phyloP scores from a whole-genome alignment of 37 sponge, comb jelly and placozoan genomes.

The Ianthella basta region DNA sequence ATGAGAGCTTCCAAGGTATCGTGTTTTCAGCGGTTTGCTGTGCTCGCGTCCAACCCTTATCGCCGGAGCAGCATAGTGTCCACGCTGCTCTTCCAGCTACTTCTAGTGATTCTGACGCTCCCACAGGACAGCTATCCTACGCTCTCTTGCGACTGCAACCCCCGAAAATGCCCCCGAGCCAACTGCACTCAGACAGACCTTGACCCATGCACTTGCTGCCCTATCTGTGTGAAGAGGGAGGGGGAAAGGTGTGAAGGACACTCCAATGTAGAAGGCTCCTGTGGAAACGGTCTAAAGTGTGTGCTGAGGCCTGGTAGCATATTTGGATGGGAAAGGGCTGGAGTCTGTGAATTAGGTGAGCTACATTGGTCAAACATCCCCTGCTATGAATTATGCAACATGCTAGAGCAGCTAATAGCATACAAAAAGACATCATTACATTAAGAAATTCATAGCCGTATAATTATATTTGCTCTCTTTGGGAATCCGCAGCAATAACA shows the following conservation, averaged over 20 bases:
- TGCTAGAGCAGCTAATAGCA: too few relatives aligned
- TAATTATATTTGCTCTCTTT: too few relatives aligned
- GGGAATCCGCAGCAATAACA: too few relatives aligned
- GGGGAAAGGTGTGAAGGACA: slow-evolving; percentile 53
- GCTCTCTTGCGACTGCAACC: slow-evolving; percentile 22
- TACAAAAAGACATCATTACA: too few relatives aligned
- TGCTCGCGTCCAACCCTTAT: too few relatives aligned
- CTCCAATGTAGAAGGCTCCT: slow-evolving; percentile 17
- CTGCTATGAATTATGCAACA: background rate
- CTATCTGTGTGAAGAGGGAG: slow-evolving; percentile 37
- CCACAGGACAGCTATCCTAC: too few relatives aligned
- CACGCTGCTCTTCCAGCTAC: too few relatives aligned
- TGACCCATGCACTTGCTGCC: slow-evolving; percentile 55
- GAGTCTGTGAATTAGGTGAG: slow-evolving; percentile 60
- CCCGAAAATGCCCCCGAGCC: slow-evolving; percentile 6
- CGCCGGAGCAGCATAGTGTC: too few relatives aligned
- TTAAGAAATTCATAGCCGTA: too few relatives aligned
- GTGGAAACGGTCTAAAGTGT: slow-evolving; percentile 36
- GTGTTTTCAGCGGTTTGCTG: too few relatives aligned
- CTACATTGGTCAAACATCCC: background rate
- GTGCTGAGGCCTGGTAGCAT: slow-evolving; percentile 43
- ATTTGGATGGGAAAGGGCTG: slow-evolving; percentile 27
- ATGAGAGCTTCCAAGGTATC: too few relatives aligned
- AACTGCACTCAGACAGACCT: slow-evolving; percentile 3
- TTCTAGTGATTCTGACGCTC: too few relatives aligned